A percentile compares a stretch with the other conserved stretches of the same genome.
Conservation (phyloP, 2,797 vertebrate genomes). For the Enteromius viviparus region DNA sequence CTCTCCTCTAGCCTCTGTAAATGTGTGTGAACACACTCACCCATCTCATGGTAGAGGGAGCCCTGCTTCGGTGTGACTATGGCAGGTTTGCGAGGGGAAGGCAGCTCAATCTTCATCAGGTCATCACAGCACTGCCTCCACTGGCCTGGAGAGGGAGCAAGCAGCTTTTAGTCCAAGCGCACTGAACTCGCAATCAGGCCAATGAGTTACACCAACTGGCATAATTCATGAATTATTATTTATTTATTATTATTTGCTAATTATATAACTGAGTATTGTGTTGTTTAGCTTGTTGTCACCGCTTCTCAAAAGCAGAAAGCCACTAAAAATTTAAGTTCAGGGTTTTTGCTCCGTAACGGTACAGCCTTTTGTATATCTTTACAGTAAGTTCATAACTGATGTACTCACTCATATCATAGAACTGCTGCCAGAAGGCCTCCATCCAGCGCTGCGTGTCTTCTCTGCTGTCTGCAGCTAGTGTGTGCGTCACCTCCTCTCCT, state of each 20-base stretch:
- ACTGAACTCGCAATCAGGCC: not conserved
- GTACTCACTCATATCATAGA: slow-evolving; percentile 92
- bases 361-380: not conserved
- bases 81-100: slow-evolving; percentile 84
- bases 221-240: not conserved
- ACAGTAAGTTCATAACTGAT: not conserved
- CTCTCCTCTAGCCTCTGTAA: not conserved
- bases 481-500: slow-evolving; percentile 88
- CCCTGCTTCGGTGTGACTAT: slow-evolving; percentile 86
- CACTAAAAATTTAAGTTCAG: not conserved
- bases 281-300: not conserved
- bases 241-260: not conserved
- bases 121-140: slow-evolving; percentile 97
- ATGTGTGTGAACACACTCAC: slow-evolving; percentile 71
- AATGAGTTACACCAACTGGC: not conserved
- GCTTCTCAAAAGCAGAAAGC: not conserved
- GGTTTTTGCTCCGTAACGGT: not conserved
- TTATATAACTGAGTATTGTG: not conserved
- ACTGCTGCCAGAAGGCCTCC: slow-evolving; percentile 95
- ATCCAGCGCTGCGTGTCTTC: slow-evolving; percentile 89
- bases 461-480: slow-evolving; percentile 79
- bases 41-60: slow-evolving; percentile 94
- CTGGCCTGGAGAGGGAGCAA: slow-evolving; percentile 76
- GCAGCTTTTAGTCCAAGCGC: slow-evolving; percentile 1
- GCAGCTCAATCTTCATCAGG: slow-evolving; percentile 90